These are phyloP conservation scores for Sphenopsis melanotis DNA, from an alignment of 2,797 vertebrate species.

Conservation along the genomic window DNA sequence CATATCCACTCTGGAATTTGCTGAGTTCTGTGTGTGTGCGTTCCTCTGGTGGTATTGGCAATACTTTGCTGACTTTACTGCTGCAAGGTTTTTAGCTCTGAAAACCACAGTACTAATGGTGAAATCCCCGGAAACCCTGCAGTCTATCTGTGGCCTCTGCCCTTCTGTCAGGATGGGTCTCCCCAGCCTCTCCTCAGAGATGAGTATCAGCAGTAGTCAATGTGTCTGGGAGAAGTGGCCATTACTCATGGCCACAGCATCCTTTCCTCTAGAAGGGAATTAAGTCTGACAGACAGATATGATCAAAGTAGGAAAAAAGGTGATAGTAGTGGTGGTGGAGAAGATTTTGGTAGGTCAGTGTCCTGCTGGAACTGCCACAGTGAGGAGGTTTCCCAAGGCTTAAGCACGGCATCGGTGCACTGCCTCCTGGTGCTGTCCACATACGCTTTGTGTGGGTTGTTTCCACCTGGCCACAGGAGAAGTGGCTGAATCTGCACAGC, in stretches of 20 bases:
- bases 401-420: rapidly evolving
- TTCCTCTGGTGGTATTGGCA: not conserved
- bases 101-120: not conserved
- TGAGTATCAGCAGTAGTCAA: not conserved
- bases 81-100: not conserved
- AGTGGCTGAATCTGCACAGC: not conserved
- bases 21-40: not conserved
- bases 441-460: rapidly evolving
- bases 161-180: not conserved
- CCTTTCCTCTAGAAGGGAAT: not conserved
- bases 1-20: not conserved
- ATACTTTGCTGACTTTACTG: not conserved
- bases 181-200: not conserved
- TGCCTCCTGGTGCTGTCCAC: not conserved
- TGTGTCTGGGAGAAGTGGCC: rapidly evolving
- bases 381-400: not conserved
- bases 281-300: not conserved
- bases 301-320: not conserved
- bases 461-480: not conserved
- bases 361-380: not conserved
- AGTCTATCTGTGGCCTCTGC: not conserved
- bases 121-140: not conserved
- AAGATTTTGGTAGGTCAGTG: not conserved
- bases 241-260: not conserved
- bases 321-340: not conserved